Base-by-base conservation (phyloP, 1,140 invertebrate species). In the Brachionus manjavacas region DNA sequence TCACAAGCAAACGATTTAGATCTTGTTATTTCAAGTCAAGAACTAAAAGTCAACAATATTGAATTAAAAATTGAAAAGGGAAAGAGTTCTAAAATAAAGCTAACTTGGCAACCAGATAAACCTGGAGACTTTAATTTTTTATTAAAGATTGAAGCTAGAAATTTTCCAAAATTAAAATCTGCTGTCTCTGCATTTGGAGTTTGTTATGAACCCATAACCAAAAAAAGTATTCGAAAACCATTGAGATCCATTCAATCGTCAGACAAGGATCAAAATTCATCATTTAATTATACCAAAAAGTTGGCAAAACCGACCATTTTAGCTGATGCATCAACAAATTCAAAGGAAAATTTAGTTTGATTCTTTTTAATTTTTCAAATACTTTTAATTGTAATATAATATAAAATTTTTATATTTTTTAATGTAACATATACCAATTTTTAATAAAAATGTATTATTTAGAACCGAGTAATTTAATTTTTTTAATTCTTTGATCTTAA, bases 101-200 rank as follows among this genome's bases (percentile, higher is more conserved):
- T 80, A 12, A 80, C 25, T 31, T 80, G 76, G 76, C 46, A 80
- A 64, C 76, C 76, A 25, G 76, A 80, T 8, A 52, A 28, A 80
- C 43, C 76, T 3, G 76, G 55, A 55, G 55, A 80, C 35, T 80
- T 35, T 80, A 80, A 80, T 14, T 80, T 55, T 55, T 12, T 25
- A 35, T 2, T 80, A 12, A 23, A 35, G 1, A n/a, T 80, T 52
- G 76, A 80, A 64, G 76, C 35, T 12, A 14, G n/a, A 7, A 55
- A 55, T 55, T 16, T 14, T 20, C 25, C 76, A 9, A 25, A 39
- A 64, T 11, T 80, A 14, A 80, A 80, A 52, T 80, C 55, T 35
- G 12, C n/a, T 28, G 20, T 80, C 2, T 16, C 9, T 55, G 76
- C 76, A 80, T 80, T 55, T 55, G 76, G 76, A 11, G 46, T 52